Evolutionary conservation across 30 jellyfish, hydroid and myxozoan genomes (phyloP).

Genomic region (Hydra vulgaris): DNA sequence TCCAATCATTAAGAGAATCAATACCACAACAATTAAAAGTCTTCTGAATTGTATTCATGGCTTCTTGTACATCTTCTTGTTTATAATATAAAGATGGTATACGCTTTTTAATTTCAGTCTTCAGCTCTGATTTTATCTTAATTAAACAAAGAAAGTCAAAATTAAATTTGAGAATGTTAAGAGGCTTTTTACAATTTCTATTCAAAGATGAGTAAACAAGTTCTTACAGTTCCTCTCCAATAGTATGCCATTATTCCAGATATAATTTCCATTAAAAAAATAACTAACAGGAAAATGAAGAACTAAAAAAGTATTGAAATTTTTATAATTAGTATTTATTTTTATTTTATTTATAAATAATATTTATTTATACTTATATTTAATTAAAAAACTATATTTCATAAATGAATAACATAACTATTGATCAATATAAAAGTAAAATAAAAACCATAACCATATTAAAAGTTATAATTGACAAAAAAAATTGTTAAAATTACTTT

Average conservation of each 20-base stretch:
- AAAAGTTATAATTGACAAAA: too few species aligned
- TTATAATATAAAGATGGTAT: conserved; percentile 12
- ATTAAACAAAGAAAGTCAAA: background rate
- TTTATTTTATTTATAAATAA: too few species aligned
- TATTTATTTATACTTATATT: too few species aligned
- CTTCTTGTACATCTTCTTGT: background rate
- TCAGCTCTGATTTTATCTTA: conserved; percentile 14
- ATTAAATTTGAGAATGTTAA: too few species aligned
- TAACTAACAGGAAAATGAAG: conserved; percentile 18
- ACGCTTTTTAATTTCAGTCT: conserved; percentile 14
- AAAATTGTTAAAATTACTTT: too few species aligned
- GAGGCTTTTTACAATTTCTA: too few species aligned
- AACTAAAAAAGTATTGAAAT: background rate
- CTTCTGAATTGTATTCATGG: conserved; percentile 18
- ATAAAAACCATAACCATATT: too few species aligned
- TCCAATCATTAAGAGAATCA: conserved; percentile 11
- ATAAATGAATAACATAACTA: too few species aligned
- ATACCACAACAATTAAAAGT: conserved; percentile 24
- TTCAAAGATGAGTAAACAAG: too few species aligned
- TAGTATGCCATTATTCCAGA: conserved; percentile 32
- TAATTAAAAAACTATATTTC: too few species aligned
- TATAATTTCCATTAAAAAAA: conserved; percentile 23
- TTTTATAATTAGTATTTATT: background rate
- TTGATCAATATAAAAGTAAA: too few species aligned
- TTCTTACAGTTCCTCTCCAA: conserved; percentile 22